Percentiles rank a stretch among this genome's conserved stretches.
These are phyloP conservation scores for Drosophila setosimentum DNA, from an alignment of 2,888 invertebrate species.

Conservation along the genomic window DNA sequence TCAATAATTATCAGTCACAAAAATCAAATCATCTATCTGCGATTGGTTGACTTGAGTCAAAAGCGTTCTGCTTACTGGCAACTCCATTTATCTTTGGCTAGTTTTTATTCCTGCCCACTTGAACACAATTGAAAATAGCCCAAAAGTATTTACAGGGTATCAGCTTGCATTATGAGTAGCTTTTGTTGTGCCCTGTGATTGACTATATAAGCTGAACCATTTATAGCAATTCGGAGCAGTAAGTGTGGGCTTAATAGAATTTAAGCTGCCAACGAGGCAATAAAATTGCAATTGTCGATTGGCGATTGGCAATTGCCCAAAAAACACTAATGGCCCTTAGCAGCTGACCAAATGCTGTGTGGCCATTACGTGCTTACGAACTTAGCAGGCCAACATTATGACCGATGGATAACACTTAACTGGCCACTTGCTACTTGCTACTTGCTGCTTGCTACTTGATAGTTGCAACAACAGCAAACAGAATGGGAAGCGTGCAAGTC, in stretches of 20 bases:
- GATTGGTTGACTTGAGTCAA: not conserved
- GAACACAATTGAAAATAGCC: not conserved
- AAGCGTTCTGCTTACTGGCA: not conserved
- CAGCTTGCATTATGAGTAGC: not conserved
- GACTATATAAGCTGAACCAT: constrained; percentile 7
- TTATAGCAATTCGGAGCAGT: constrained; percentile 13
- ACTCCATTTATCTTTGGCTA: not conserved
- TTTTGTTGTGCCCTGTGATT: not conserved
- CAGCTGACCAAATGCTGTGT: constrained; percentile 41
- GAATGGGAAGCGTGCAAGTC: constrained; percentile 30
- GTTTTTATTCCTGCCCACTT: not conserved
- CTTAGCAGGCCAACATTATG: constrained; percentile 3
- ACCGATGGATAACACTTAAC: constrained; percentile 24
- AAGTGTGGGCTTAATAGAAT: constrained; percentile 29
- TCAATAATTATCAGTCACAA: no score
- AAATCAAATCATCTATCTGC: not conserved
- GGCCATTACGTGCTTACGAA: constrained; percentile 1
- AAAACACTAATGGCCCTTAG: constrained; percentile 47
- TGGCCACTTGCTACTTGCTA: not conserved
- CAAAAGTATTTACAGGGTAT: constrained; percentile 12
- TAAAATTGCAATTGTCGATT: constrained; percentile 32
- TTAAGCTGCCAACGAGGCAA: constrained; percentile 9
- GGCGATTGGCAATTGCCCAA: constrained; percentile 53
- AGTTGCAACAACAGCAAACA: constrained; percentile 11
- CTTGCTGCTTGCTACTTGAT: not conserved